Percentiles rank a stretch among this genome's conserved stretches.
These are phyloP conservation scores for Apodemia mormo DNA, from an alignment of 2,888 invertebrate species.

Conservation along the genomic window DNA sequence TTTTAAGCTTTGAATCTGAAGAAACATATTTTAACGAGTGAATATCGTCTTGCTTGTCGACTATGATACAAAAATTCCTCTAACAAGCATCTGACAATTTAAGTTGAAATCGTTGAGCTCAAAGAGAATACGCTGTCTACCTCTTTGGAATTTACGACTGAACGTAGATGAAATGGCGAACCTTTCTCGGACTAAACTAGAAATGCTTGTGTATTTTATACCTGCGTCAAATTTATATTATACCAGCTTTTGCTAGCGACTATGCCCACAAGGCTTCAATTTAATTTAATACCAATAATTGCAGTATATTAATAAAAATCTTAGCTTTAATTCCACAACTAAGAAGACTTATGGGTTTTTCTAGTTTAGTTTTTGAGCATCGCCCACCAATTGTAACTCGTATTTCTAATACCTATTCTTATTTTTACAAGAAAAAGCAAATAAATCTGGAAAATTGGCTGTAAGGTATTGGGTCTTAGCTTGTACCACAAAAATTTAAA, in stretches of 20 bases:
- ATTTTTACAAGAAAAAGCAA: too few relatives aligned
- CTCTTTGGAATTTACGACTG: conserved; percentile 17
- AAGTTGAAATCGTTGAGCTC: conserved; percentile 17
- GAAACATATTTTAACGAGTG: conserved; percentile 13
- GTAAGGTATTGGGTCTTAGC: too few relatives aligned
- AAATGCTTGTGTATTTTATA: conserved; percentile 13
- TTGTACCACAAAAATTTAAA: too few relatives aligned
- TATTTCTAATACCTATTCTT: too few relatives aligned
- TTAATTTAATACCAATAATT: neutral
- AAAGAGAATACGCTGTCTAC: conserved; percentile 18
- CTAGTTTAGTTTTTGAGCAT: too few relatives aligned
- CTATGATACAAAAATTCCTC: conserved; percentile 14
- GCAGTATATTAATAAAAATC: too few relatives aligned
- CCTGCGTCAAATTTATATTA: neutral
- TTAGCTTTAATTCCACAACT: too few relatives aligned
- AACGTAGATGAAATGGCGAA: conserved; percentile 11
- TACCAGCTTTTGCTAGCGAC: neutral
- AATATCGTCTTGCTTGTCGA: conserved; percentile 4
- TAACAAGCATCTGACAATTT: conserved; percentile 18
- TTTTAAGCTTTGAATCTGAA: neutral
- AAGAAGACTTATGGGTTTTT: too few relatives aligned
- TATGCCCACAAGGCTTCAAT: neutral
- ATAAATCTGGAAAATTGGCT: too few relatives aligned
- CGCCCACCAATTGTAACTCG: too few relatives aligned
- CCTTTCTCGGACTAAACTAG: conserved; percentile 16